Conservation (phyloP, 2,888 invertebrate species). For the Caenorhabditis sp. region DNA sequence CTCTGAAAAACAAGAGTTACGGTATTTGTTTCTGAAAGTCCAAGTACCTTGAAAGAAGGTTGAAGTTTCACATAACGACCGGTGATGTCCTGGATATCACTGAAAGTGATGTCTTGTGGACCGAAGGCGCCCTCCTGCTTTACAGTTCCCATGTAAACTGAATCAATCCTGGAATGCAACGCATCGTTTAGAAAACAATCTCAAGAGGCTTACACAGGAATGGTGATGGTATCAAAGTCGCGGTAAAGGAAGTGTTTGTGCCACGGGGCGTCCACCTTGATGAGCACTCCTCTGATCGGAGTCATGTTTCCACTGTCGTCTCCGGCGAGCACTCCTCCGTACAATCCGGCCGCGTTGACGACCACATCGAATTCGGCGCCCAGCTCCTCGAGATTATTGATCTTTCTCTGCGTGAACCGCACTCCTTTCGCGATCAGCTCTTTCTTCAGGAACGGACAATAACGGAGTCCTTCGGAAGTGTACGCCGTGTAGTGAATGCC, state of each 20-base stretch:
- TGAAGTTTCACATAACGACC: slow-evolving; percentile 59
- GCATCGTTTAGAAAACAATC: not conserved
- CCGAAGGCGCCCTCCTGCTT: slow-evolving; percentile 55
- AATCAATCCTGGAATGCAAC: slow-evolving; percentile 62
- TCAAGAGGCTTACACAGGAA: slow-evolving; percentile 60
- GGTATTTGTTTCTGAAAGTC: no score
- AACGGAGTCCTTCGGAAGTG: slow-evolving; percentile 67
- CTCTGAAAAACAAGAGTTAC: no score
- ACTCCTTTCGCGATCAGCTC: slow-evolving; percentile 55
- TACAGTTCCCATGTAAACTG: slow-evolving; percentile 64
- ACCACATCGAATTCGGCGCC: slow-evolving; percentile 79
- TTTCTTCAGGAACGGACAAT: slow-evolving; percentile 65
- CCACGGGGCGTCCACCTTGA: slow-evolving; percentile 88
- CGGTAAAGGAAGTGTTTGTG: slow-evolving; percentile 87
- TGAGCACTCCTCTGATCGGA: slow-evolving; percentile 49
- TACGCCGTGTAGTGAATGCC: slow-evolving; percentile 69
- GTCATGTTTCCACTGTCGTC: slow-evolving; percentile 75
- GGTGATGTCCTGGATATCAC: slow-evolving; percentile 58
- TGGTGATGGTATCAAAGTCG: slow-evolving; percentile 66
- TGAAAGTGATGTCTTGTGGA: slow-evolving; percentile 34
- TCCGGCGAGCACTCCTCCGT: slow-evolving; percentile 78
- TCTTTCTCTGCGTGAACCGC: slow-evolving; percentile 49
- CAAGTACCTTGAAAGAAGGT: slow-evolving; percentile 57
- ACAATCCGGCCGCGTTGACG: slow-evolving; percentile 81
- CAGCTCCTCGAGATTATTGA: slow-evolving; percentile 58